These are phyloP conservation scores for Liolophura sinensis DNA, from an alignment of 1,140 invertebrate genomes.

Conservation along the genomic window DNA sequence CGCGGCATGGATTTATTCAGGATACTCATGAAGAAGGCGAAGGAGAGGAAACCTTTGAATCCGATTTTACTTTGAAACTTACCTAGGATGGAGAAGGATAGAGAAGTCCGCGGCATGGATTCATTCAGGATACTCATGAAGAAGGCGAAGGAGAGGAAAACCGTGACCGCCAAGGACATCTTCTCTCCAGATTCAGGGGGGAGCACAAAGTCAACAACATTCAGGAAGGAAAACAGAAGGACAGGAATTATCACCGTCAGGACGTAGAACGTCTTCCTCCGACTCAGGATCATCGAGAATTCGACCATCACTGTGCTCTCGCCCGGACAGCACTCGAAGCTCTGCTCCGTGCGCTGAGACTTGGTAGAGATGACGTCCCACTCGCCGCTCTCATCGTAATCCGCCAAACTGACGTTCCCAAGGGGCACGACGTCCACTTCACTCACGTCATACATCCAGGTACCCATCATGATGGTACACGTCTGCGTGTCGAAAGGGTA, in stretches of 20 bases:
- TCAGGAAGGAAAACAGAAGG: slow-evolving; percentile 23
- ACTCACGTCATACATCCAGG: slow-evolving; percentile 79
- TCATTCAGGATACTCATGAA: slow-evolving; percentile 29
- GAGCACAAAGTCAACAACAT: slow-evolving; percentile 24
- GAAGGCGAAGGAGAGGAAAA: slow-evolving; percentile 29
- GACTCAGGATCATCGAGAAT: slow-evolving; percentile 10
- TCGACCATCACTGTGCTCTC: neutral
- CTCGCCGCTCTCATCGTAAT: slow-evolving; percentile 21
- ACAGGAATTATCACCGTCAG: slow-evolving; percentile 29
- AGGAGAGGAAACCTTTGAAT: slow-evolving; percentile 24
- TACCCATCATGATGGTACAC: slow-evolving; percentile 95
- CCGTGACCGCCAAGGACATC: slow-evolving; percentile 28
- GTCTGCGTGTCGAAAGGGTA: slow-evolving; percentile 86
- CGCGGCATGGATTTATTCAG: slow-evolving; percentile 28
- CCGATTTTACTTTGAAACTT: too few species aligned
- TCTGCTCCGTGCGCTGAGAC: neutral
- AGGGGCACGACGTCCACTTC: slow-evolving; percentile 10
- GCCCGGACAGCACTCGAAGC: too few species aligned
- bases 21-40: slow-evolving; percentile 30
- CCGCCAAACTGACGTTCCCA: slow-evolving; percentile 8
- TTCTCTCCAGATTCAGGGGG: slow-evolving; percentile 34
- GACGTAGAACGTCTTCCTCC: slow-evolving; percentile 14
- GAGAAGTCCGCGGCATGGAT: slow-evolving; percentile 29
- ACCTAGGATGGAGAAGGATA: slow-evolving; percentile 18
- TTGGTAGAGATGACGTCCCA: slow-evolving; percentile 16